These are phyloP conservation scores for Drosophila falleni DNA, from an alignment of 2,888 invertebrate genomes.

Conservation along the genomic window DNA sequence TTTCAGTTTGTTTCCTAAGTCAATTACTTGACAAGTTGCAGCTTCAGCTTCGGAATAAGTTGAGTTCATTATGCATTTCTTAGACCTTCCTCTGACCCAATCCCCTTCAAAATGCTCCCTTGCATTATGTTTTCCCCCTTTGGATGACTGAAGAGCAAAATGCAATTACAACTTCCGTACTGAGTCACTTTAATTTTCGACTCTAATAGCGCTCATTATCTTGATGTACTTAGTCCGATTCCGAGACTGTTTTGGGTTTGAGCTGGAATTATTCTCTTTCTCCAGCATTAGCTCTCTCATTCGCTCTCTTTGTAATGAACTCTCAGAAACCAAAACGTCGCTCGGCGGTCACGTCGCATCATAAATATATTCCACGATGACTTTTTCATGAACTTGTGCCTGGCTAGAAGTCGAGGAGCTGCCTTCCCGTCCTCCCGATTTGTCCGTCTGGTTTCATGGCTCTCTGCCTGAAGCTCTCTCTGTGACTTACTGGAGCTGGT, in stretches of 20 bases:
- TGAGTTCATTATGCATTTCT: slow-evolving; percentile 42
- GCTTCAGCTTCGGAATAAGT: slow-evolving; percentile 25
- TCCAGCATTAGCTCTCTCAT: background rate
- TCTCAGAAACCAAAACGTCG: slow-evolving; percentile 9
- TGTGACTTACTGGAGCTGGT: slow-evolving; percentile 14
- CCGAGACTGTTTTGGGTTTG: slow-evolving; percentile 2
- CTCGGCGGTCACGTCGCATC: slow-evolving; percentile 61
- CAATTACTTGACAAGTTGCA: slow-evolving; percentile 38
- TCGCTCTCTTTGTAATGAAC: slow-evolving; percentile 9
- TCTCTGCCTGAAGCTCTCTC: slow-evolving; percentile 1
- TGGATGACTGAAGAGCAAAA: slow-evolving; percentile 24
- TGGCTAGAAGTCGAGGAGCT: slow-evolving; percentile 12
- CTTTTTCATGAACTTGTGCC: slow-evolving; percentile 43
- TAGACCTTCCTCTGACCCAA: background rate
- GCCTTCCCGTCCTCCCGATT: too few relatives aligned
- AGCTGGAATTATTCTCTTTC: background rate
- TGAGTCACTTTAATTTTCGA: slow-evolving; percentile 55
- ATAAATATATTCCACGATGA: slow-evolving; percentile 59
- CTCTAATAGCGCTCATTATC: slow-evolving; percentile 61
- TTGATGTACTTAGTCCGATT: slow-evolving; percentile 39
- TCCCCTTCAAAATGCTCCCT: background rate
- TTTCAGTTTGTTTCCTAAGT: slow-evolving; percentile 34
- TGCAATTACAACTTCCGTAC: slow-evolving; percentile 73
- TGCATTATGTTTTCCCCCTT: background rate
- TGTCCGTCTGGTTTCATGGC: background rate